phyloP scores from a whole-genome alignment of 2,113 vertebrate genomes.

The Tachysurus vachellii region DNA sequence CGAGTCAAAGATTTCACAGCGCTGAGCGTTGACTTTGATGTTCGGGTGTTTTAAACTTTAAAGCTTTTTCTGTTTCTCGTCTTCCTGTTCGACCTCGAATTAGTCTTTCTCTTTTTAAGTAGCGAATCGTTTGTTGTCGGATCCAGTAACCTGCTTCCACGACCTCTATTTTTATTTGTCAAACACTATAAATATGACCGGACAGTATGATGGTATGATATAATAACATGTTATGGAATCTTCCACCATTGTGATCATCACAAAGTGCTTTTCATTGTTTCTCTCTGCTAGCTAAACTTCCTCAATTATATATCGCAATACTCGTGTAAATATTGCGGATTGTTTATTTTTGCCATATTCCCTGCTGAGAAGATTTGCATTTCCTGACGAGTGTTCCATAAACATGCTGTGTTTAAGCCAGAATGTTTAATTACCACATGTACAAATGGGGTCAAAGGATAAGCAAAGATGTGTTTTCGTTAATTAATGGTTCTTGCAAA shows the following conservation, averaged over 20 bases:
- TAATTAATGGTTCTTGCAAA: no score
- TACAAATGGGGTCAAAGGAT: not conserved
- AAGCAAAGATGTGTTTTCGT: not conserved
- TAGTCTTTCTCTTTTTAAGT: not conserved
- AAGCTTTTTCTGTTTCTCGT: constrained; percentile 2
- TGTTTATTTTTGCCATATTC: not conserved
- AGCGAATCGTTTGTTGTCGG: not conserved
- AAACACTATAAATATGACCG: not conserved
- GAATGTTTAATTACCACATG: not conserved
- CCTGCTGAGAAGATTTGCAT: not conserved
- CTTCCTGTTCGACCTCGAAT: not conserved
- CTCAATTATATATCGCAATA: not conserved
- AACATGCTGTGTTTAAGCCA: not conserved
- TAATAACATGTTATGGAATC: not conserved
- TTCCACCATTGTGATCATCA: not conserved
- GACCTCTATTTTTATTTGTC: not conserved
- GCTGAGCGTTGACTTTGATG: constrained; percentile 37
- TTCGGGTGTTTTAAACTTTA: constrained; percentile 6
- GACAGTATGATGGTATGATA: not conserved
- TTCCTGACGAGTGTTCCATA: not conserved
- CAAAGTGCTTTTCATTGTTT: not conserved
- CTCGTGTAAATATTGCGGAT: not conserved
- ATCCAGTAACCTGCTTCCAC: not conserved
- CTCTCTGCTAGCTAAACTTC: not conserved
- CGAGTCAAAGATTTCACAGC: constrained; percentile 58